Conservation (phyloP, 2,888 invertebrate genomes). For the Rhogogaster chlorosoma region DNA sequence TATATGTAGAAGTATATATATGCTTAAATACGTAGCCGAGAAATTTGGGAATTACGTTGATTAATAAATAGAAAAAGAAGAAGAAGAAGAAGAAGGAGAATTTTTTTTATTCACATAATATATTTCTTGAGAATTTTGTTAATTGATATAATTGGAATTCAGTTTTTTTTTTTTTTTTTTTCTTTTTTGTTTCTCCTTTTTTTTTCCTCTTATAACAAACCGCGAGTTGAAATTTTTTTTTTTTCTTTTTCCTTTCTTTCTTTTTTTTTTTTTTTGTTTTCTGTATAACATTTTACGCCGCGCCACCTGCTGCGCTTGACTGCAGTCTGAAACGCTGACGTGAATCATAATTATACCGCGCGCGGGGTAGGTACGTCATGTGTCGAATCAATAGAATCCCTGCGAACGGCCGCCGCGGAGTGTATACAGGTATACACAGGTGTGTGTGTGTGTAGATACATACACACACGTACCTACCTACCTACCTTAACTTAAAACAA, state of each 20-base stretch:
- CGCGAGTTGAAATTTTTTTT: not conserved
- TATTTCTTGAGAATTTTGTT: too few species aligned
- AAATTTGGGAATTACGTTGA: not conserved
- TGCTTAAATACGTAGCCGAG: not conserved
- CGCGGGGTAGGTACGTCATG: not conserved
- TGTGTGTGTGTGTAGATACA: too few species aligned
- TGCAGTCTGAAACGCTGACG: constrained; percentile 13
- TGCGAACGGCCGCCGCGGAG: not conserved
- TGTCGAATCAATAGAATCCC: constrained; percentile 29
- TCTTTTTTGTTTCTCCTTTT: too few species aligned
- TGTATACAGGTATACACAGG: not conserved
- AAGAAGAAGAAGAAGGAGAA: too few species aligned
- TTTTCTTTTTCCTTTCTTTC: not conserved
- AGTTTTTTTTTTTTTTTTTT: not conserved
- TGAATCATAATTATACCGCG: constrained; percentile 28
- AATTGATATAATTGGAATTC: too few species aligned
- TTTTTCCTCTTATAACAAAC: not conserved
- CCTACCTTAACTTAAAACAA: not conserved
- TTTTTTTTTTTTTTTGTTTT: not conserved
- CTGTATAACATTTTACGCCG: not conserved
- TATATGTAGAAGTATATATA: too few species aligned
- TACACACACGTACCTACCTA: not conserved
- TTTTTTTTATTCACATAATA: not conserved
- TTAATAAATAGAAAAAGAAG: too few species aligned
- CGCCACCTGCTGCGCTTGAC: constrained; percentile 7